Percentiles rank a stretch among this genome's conserved stretches.
Conservation (phyloP, 2,113 vertebrate species). For the Boulengeromyrus knoepffleri region DNA sequence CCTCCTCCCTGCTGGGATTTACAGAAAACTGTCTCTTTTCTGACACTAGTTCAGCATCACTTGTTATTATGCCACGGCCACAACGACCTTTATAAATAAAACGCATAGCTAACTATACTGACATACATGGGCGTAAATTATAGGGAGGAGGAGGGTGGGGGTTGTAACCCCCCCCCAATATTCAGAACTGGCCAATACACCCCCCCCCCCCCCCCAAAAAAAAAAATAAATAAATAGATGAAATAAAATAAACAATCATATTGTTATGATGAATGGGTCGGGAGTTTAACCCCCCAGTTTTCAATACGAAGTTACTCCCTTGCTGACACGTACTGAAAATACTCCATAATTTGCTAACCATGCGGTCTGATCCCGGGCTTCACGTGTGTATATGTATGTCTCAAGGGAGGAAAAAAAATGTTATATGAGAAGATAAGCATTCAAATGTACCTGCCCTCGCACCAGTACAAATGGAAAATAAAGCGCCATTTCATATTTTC, state of each 20-base stretch:
- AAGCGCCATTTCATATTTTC: not conserved
- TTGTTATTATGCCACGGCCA: not conserved
- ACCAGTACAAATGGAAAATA: not conserved
- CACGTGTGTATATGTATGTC: not conserved
- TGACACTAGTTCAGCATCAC: not conserved
- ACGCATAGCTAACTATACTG: not conserved
- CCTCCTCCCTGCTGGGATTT: not conserved
- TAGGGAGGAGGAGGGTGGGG: too few species aligned
- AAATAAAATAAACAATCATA: not conserved
- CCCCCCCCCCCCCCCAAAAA: too few species aligned
- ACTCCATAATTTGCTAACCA: not conserved
- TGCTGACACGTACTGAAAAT: not conserved
- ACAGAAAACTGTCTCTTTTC: not conserved
- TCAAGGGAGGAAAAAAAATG: not conserved
- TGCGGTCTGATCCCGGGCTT: not conserved
- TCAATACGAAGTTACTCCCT: not conserved
- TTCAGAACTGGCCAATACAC: not conserved
- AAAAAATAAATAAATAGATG: too few species aligned
- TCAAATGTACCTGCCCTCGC: not conserved
- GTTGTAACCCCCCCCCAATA: too few species aligned
- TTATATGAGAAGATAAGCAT: not conserved
- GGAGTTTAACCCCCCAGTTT: not conserved
- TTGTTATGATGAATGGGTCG: not conserved
- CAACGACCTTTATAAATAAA: not conserved
- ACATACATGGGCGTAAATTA: not conserved